Evolutionary conservation across 2,797 vertebrate species (phyloP).

Genomic region (Delichon dasypus): DNA sequence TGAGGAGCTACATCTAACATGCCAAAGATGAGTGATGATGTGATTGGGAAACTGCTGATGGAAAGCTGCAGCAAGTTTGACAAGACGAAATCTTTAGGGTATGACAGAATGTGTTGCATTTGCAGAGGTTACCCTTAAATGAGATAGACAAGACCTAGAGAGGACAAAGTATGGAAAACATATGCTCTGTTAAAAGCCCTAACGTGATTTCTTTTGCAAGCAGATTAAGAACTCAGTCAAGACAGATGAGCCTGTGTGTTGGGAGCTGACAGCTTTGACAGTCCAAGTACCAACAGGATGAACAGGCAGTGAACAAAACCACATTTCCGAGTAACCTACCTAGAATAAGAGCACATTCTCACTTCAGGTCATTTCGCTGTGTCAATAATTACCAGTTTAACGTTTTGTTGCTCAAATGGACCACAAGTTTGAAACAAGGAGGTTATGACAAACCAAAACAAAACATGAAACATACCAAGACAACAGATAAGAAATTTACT

Average conservation of each 20-base stretch:
- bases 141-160: neutral
- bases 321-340: neutral
- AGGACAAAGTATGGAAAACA: conserved; percentile 17
- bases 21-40: neutral
- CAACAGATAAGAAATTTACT: neutral
- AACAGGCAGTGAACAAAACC: neutral
- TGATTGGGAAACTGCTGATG: conserved; percentile 21
- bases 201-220: neutral
- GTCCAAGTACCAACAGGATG: neutral
- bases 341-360: neutral
- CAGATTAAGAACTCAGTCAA: conserved; percentile 3
- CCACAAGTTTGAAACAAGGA: conserved; percentile 26
- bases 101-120: neutral
- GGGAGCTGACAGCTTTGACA: neutral
- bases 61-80: conserved; percentile 2
- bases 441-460: neutral
- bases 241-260: neutral
- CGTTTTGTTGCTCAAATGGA: neutral
- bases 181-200: conserved; percentile 10
- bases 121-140: neutral
- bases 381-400: conserved; percentile 4
- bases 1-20: neutral
- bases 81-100: neutral
- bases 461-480: neutral
- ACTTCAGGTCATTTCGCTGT: neutral